Evolutionary conservation across 2,113 vertebrate species (phyloP), one percentile per base, ranked within the genome.

Genomic region (Urocitellus parryii): DNA sequence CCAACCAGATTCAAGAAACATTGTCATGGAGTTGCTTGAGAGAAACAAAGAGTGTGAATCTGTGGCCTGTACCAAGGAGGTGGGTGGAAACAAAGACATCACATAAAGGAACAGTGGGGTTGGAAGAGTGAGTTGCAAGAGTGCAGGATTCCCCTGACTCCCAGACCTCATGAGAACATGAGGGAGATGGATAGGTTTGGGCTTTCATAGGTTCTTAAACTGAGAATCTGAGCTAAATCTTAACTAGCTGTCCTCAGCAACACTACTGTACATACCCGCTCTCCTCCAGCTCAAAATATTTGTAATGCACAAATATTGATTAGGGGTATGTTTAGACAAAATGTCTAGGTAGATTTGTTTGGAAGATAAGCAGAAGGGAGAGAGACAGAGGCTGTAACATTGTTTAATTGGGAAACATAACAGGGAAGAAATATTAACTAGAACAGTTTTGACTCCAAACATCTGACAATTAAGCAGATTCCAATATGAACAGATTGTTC

Each of bases 401-500:
- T 89, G 39, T 84, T 97, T 90, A 95, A 65, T 16, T 39, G 27
- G 2, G 10, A 32, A 94, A 83, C 65, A 82, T 53, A 94, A 82
- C 74, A 68, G 61, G 82, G 14, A 88, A 78, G 80, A 95, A 94
- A 74, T 88, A 96, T 93, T 82, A 97, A 85, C 56, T 53, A 78
- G 82, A 95, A 94, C 67, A 93, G 89, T 90, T 91, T 97, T 95
- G 90, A 94, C 79, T 95, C 51, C 20, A 70, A 97, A 91, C 90
- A 91, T 97, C 74, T 97, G 91, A 97, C 89, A 93, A 92, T 94
- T 80, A 96, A 86, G 24, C 73, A 89, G 70, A 87, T 39, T 93
- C 58, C 51, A 76, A 58, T 61, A 39, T 56, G 87, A 97, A 94
- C 95, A 97, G 87, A 97, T 91, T 96, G 94, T 58, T 93, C 77